Percentiles rank a stretch among this genome's conserved stretches.
Evolutionary conservation across 92 coral and sea anemone genomes (phyloP).

Genomic region (Porites lobata): DNA sequence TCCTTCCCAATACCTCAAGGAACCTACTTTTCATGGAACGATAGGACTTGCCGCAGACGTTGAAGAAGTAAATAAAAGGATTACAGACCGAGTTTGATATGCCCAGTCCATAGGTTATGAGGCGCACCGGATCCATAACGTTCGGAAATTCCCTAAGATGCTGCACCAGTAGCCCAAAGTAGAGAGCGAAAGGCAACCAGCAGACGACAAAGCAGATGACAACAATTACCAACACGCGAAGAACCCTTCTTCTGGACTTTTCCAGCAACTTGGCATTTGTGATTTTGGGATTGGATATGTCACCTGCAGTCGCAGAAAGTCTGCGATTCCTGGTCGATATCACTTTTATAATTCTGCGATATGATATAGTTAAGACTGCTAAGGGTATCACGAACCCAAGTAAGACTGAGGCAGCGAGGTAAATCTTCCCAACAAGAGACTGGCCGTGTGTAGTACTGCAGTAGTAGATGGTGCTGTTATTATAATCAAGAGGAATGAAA

Average conservation of each 20-base stretch:
- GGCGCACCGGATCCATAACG: conserved; percentile 57
- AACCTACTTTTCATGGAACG: not conserved
- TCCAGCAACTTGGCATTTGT: conserved; percentile 34
- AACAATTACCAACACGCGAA: conserved; percentile 60
- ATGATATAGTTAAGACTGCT: conserved; percentile 53
- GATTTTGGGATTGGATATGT: not conserved
- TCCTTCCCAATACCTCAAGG: not conserved
- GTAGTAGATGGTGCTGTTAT: conserved; percentile 65
- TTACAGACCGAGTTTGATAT: conserved; percentile 72
- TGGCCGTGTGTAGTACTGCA: conserved; percentile 73
- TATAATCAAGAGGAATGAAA: conserved; percentile 24
- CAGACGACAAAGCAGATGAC: conserved; percentile 60
- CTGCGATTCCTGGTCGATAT: conserved; percentile 62
- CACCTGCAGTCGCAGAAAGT: conserved; percentile 21
- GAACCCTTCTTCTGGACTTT: conserved; percentile 59
- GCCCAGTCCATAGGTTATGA: conserved; percentile 70
- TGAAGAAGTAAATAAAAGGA: conserved; percentile 76
- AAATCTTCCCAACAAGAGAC: conserved; percentile 45
- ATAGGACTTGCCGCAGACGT: conserved; percentile 21
- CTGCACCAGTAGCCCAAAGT: conserved; percentile 65
- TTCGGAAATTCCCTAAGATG: conserved; percentile 61
- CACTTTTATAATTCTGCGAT: conserved; percentile 51
- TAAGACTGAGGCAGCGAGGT: conserved; percentile 36
- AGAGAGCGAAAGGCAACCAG: conserved; percentile 75
- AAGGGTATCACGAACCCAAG: conserved; percentile 69